Evolutionary conservation across 2,888 invertebrate genomes (phyloP).

Genomic region (Temnothorax rugatulus): DNA sequence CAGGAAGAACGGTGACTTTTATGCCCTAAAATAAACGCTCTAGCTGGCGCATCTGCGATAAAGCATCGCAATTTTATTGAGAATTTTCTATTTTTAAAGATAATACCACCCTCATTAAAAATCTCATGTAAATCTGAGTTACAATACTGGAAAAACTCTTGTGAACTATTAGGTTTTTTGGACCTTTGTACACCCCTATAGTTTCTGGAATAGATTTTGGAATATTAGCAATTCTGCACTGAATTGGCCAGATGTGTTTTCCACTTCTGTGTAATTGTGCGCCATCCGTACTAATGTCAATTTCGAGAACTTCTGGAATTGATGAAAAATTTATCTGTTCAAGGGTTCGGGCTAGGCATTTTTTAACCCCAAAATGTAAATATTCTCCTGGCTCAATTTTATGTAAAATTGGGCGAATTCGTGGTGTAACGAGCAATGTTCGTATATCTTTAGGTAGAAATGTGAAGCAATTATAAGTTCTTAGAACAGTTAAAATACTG

Average conservation of each 20-base stretch:
- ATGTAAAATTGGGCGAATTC: too few species aligned
- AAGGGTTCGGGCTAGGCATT: too few species aligned
- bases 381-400: too few species aligned
- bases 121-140: constrained; percentile 22
- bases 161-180: constrained; percentile 11
- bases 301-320: too few species aligned
- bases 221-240: constrained; percentile 30
- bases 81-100: constrained; percentile 11
- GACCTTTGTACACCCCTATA: background rate
- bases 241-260: constrained; percentile 33
- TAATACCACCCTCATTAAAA: background rate
- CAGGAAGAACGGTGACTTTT: background rate
- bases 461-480: too few species aligned
- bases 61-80: constrained; percentile 20
- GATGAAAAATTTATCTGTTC: too few species aligned
- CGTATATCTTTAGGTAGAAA: too few species aligned
- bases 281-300: too few species aligned
- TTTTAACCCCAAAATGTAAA: too few species aligned
- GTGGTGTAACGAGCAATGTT: too few species aligned
- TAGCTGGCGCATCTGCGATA: constrained; percentile 43
- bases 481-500: too few species aligned
- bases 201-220: constrained; percentile 7
- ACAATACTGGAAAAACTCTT: constrained; percentile 17
- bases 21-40: constrained; percentile 42
- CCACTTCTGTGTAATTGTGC: background rate